A percentile compares a stretch with the other conserved stretches of the same genome.
These are phyloP conservation scores for Psilopogon haemacephalus DNA, from an alignment of 2,113 vertebrate species.

Conservation along the genomic window DNA sequence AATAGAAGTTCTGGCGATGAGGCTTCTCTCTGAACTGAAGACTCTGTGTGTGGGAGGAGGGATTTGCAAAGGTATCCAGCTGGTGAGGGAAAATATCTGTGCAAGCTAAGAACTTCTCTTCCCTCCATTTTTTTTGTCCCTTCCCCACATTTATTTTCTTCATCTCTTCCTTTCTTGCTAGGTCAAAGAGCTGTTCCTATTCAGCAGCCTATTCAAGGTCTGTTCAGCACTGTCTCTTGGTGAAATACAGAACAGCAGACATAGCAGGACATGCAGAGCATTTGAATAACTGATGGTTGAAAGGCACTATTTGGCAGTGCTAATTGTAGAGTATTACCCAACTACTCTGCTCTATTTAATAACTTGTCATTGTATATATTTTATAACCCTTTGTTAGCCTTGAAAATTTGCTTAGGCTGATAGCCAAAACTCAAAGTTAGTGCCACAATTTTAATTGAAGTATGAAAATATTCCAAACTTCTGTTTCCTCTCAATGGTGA, in stretches of 20 bases:
- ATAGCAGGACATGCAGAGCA: not conserved
- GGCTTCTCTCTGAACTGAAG: not conserved
- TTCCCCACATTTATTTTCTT: not conserved
- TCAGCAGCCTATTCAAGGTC: not conserved
- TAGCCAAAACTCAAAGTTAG: not conserved
- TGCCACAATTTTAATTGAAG: not conserved
- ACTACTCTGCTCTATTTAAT: not conserved
- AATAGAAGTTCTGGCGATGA: not conserved
- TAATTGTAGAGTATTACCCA: not conserved
- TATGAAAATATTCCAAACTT: not conserved
- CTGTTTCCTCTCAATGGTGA: not conserved
- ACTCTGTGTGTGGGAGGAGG: accelerated
- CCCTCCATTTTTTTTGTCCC: not conserved
- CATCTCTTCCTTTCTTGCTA: not conserved
- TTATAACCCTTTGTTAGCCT: conserved; percentile 11
- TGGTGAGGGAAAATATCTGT: not conserved
- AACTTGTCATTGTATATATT: not conserved
- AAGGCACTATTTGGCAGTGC: not conserved
- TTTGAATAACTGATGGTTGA: not conserved
- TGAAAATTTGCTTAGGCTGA: conserved; percentile 31
- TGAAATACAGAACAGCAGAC: not conserved
- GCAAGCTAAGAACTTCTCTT: not conserved
- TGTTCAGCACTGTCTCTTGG: not conserved
- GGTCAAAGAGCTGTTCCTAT: not conserved
- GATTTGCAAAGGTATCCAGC: not conserved